Conservation (phyloP, 2,113 vertebrate genomes). For the Tautogolabrus adspersus region DNA sequence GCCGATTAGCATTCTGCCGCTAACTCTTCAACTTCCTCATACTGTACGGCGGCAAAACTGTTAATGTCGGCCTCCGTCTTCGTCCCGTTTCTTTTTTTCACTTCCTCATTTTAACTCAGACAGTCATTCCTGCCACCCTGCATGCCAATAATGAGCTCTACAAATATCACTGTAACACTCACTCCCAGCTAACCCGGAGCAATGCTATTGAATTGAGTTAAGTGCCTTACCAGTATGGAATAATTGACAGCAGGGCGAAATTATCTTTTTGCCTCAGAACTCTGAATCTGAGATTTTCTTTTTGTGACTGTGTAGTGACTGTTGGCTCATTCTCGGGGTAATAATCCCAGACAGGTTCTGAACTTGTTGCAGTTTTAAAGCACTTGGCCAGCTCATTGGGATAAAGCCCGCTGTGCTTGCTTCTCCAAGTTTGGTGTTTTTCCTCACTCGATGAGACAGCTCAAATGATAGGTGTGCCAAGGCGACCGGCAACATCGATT, state of each 20-base stretch:
- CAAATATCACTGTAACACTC: slow-evolving; percentile 62
- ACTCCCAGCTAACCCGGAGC: slow-evolving; percentile 58
- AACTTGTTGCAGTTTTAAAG: slow-evolving; percentile 41
- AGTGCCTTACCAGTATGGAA: slow-evolving; percentile 22
- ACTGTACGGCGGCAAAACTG: slow-evolving; percentile 48
- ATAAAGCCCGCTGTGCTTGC: slow-evolving; percentile 20
- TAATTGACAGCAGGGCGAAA: slow-evolving; percentile 62
- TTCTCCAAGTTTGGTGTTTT: slow-evolving; percentile 35
- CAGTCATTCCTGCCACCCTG: slow-evolving; percentile 44
- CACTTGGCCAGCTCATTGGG: slow-evolving; percentile 48
- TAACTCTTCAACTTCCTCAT: slow-evolving; percentile 67
- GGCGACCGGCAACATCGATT: slow-evolving; percentile 60
- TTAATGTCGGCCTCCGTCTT: slow-evolving; percentile 37
- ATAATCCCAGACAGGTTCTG: slow-evolving; percentile 37
- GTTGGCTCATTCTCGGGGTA: slow-evolving; percentile 40
- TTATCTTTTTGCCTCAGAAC: slow-evolving; percentile 24
- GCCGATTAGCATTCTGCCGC: slow-evolving; percentile 74
- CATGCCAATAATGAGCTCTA: slow-evolving; percentile 60
- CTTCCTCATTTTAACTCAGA: slow-evolving; percentile 42
- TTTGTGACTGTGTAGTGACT: slow-evolving; percentile 39
- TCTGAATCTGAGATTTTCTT: slow-evolving; percentile 41
- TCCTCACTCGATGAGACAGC: slow-evolving; percentile 60
- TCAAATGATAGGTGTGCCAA: slow-evolving; percentile 72
- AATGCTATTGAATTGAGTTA: slow-evolving; percentile 52
- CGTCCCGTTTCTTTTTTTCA: slow-evolving; percentile 40